Conservation (phyloP, 2,113 vertebrate genomes). For the Zosterops japonicus region DNA sequence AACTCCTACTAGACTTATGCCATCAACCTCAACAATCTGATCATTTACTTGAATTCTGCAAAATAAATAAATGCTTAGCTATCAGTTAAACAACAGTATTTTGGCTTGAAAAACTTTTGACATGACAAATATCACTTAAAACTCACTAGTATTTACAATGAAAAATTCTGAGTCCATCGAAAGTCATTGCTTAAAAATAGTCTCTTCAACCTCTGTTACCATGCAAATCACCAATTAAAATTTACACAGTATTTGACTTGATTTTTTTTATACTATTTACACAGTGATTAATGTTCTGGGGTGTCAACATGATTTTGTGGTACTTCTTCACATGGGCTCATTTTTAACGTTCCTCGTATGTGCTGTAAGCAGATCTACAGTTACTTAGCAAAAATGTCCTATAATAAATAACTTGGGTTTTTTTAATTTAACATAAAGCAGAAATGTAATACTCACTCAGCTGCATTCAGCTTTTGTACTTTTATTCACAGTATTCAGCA, state of each 20-base stretch:
- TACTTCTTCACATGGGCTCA: not conserved
- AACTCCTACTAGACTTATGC: conserved; percentile 89
- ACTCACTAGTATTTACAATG: not conserved
- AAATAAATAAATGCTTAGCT: conserved; percentile 18
- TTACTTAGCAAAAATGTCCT: not conserved
- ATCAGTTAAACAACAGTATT: not conserved
- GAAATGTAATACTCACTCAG: not conserved
- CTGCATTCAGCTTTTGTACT: not conserved
- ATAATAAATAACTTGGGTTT: not conserved
- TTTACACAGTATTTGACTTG: not conserved
- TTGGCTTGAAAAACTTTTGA: not conserved
- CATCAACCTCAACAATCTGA: conserved; percentile 93
- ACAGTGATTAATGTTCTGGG: not conserved
- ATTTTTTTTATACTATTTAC: not conserved
- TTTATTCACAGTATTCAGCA: not conserved
- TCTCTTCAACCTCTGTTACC: not conserved
- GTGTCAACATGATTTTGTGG: not conserved
- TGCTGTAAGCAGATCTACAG: not conserved
- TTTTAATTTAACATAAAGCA: not conserved
- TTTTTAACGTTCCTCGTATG: not conserved
- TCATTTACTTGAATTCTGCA: conserved; percentile 91
- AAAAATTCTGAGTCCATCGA: not conserved
- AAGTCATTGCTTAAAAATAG: not conserved
- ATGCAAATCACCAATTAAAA: not conserved
- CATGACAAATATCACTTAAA: not conserved